phyloP scores from a whole-genome alignment of 2,113 vertebrate genomes.

The Nesoenas mayeri region DNA sequence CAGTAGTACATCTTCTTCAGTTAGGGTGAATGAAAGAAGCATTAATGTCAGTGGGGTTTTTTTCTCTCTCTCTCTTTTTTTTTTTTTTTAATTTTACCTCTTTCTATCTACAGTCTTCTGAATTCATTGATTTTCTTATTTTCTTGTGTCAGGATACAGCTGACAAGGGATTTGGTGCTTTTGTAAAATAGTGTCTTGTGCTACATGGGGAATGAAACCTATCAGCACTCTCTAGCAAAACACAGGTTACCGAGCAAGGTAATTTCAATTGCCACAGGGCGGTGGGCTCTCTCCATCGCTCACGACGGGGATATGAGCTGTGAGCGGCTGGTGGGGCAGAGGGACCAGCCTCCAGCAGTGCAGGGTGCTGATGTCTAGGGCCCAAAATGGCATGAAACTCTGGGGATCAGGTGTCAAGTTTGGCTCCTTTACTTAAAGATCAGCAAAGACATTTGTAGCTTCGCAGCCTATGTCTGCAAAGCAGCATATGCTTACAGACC shows the following conservation, averaged over 20 bases:
- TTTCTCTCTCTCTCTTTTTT: not conserved
- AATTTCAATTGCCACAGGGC: not conserved
- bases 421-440: not conserved
- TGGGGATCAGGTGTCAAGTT: not conserved
- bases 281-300: not conserved
- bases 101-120: not conserved
- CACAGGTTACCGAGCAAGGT: not conserved
- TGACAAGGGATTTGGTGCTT: constrained; percentile 14
- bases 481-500: not conserved
- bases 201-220: not conserved
- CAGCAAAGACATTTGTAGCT: not conserved
- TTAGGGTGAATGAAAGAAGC: not conserved
- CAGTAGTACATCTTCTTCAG: not conserved
- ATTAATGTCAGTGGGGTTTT: not conserved
- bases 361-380: not conserved
- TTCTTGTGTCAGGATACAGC: constrained; percentile 19
- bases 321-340: not conserved
- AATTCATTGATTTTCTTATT: constrained; percentile 53
- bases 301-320: not conserved
- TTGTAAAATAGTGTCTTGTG: constrained; percentile 29
- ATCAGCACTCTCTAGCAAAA: not conserved
- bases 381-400: not conserved
- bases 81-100: no score
- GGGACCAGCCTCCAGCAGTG: not conserved
- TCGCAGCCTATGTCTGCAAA: not conserved